Conservation (phyloP, 2,113 vertebrate species). For the Tympanuchus pallidicinctus region DNA sequence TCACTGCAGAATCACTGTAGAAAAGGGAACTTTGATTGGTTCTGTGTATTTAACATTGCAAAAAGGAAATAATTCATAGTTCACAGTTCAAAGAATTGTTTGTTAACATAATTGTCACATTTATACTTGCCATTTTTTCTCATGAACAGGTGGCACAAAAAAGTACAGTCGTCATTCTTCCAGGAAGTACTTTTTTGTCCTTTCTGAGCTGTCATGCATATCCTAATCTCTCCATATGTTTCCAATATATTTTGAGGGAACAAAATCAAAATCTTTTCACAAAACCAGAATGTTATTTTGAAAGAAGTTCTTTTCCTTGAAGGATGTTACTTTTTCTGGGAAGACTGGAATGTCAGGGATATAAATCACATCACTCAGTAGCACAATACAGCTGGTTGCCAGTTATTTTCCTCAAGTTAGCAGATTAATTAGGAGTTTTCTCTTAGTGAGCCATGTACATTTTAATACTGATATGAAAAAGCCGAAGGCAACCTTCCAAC, state of each 20-base stretch:
- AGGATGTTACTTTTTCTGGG: background rate
- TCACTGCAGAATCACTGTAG: background rate
- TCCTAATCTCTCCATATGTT: background rate
- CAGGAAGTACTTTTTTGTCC: background rate
- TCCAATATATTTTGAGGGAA: background rate
- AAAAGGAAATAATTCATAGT: background rate
- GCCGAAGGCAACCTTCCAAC: background rate
- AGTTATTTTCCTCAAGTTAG: background rate
- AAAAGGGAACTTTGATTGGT: background rate
- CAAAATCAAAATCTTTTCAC: background rate
- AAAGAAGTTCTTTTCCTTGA: background rate
- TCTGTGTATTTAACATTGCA: background rate
- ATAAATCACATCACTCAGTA: background rate
- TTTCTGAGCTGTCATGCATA: background rate
- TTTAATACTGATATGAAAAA: background rate
- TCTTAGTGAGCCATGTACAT: background rate
- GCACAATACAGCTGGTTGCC: background rate
- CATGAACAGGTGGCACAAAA: background rate
- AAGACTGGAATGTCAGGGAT: background rate
- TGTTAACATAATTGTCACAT: background rate
- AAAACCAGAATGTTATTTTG: background rate
- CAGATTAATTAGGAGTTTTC: background rate
- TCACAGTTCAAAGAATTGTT: background rate
- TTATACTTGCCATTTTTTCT: background rate
- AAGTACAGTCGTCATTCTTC: background rate